Evolutionary conservation across 1,140 invertebrate species (phyloP).

Genomic region (Hormaphis cornu): DNA sequence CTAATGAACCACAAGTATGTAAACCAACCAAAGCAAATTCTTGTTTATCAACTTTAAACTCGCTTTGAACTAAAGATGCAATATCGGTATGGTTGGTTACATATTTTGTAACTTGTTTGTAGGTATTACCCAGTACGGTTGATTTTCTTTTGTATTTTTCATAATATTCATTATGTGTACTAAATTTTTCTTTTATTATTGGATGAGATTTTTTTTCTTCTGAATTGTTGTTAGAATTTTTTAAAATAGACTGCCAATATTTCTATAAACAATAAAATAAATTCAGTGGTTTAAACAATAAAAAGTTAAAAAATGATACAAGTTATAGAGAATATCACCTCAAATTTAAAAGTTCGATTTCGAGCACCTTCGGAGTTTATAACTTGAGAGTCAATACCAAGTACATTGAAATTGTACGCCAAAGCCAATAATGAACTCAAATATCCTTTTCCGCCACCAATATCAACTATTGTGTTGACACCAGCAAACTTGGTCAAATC

Average conservation of each 20-base stretch:
- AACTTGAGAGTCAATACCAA: conserved; percentile 66
- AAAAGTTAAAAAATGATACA: background rate
- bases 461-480: conserved; percentile 57
- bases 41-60: conserved; percentile 41
- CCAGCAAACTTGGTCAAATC: conserved; percentile 39
- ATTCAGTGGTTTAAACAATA: background rate
- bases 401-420: conserved; percentile 57
- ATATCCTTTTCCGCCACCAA: conserved; percentile 80
- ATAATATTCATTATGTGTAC: conserved; percentile 29
- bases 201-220: background rate
- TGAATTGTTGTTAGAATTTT: background rate
- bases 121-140: conserved; percentile 15
- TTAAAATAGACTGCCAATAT: conserved; percentile 19
- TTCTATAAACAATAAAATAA: conserved; percentile 9
- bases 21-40: conserved; percentile 50
- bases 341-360: conserved; percentile 51
- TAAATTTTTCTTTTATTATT: conserved; percentile 22
- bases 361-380: conserved; percentile 55
- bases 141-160: conserved; percentile 33
- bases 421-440: conserved; percentile 63
- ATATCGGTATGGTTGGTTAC: conserved; percentile 45
- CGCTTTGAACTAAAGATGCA: conserved; percentile 42
- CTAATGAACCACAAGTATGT: conserved; percentile 82
- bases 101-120: conserved; percentile 34
- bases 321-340: conserved; percentile 39